Conservation (phyloP, 2,113 vertebrate genomes). For the Clarias magur region DNA sequence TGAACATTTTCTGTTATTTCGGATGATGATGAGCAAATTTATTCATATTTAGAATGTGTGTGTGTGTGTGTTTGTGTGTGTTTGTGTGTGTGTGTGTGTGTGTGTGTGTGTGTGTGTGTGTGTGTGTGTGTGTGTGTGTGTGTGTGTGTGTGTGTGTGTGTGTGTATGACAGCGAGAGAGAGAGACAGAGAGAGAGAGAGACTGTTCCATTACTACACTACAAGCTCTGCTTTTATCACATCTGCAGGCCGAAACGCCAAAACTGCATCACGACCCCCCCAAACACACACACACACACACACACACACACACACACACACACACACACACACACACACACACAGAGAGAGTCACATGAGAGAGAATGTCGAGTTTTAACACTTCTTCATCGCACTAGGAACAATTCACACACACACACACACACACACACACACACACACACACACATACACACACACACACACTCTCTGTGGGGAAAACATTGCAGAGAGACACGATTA, state of each 20-base stretch:
- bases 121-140: neutral
- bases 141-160: neutral
- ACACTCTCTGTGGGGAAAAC: slow-evolving; percentile 42
- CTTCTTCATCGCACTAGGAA: slow-evolving; percentile 82
- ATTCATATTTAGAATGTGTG: neutral
- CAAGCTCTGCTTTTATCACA: slow-evolving; percentile 86
- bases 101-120: neutral
- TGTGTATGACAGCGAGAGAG: neutral
- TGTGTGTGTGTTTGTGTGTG: neutral
- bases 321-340: slow-evolving; percentile 63
- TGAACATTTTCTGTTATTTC: neutral
- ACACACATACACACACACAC: no score
- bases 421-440: slow-evolving; percentile 68
- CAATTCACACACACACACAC: slow-evolving; percentile 76
- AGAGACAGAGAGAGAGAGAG: slow-evolving; percentile 11
- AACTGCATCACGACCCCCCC: slow-evolving; percentile 66
- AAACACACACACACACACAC: slow-evolving; percentile 63
- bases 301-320: slow-evolving; percentile 68
- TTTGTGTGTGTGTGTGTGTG: neutral
- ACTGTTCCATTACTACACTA: slow-evolving; percentile 74
- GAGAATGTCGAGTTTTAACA: slow-evolving; percentile 98
- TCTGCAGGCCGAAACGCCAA: slow-evolving; percentile 83
- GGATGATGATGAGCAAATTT: neutral
- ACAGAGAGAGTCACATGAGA: slow-evolving; percentile 59
- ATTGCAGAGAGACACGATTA: neutral